These are phyloP conservation scores for Euleptes europaea DNA, from an alignment of 2,113 vertebrate genomes.

Conservation along the genomic window DNA sequence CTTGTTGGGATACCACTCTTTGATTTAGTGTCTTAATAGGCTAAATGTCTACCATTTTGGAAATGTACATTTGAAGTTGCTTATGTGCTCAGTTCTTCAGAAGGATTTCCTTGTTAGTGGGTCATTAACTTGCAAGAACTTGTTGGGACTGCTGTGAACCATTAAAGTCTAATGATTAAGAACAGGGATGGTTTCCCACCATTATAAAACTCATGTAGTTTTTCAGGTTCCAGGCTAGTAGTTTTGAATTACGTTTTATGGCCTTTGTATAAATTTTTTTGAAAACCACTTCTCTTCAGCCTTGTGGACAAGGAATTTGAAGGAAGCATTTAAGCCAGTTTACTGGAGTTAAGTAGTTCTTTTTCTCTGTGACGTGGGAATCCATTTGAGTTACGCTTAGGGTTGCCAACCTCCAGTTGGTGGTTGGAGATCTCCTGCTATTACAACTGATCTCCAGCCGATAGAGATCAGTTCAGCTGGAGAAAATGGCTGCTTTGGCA, in stretches of 20 bases:
- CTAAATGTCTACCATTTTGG: background rate
- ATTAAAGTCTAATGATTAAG: background rate
- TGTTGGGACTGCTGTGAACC: slow-evolving; percentile 4
- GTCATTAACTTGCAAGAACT: slow-evolving; percentile 46
- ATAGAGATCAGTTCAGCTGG: too few species aligned
- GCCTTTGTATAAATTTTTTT: background rate
- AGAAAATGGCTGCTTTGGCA: too few species aligned
- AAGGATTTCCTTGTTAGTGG: slow-evolving; percentile 33
- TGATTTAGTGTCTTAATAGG: background rate
- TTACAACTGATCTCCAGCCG: too few species aligned
- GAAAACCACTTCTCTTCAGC: too few species aligned
- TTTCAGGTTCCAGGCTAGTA: background rate
- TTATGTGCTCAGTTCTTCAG: background rate
- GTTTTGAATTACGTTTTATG: background rate
- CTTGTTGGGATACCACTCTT: rapidly evolving
- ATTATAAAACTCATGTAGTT: background rate
- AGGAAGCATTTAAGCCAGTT: background rate
- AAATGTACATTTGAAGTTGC: background rate
- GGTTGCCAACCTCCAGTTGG: too few species aligned
- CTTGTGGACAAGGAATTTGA: background rate
- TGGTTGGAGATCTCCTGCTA: too few species aligned
- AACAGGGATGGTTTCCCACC: background rate
- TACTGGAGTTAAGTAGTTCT: background rate
- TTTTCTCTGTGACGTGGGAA: background rate
- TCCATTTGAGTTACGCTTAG: background rate